Base-by-base conservation (phyloP, 2,888 invertebrate genomes). In the Lomographa bimaculata region DNA sequence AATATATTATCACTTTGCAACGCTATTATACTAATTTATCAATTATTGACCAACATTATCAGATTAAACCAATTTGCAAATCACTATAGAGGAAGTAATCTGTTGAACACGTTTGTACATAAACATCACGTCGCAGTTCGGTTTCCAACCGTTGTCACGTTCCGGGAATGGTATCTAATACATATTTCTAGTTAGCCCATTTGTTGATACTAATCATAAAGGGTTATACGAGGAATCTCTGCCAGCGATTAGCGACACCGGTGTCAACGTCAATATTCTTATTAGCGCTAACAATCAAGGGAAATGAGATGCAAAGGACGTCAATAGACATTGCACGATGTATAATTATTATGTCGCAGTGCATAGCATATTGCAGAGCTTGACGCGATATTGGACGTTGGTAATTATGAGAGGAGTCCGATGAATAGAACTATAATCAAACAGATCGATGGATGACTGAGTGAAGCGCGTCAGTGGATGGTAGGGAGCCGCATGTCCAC, bases 131-230 rank as follows among this genome's bases (percentile, higher is more conserved):
- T 77, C 49, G 59, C 46, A 43, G 46, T 48, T 54, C 45, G 50
- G 57, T 64, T 67, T 71, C 57, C 46, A 61, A 60, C 60, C 64
- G 76, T 74, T 72, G 75, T 80, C 85, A 84, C 85, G 84, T 84
- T 74, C 72, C 50, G 41, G 48, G 72, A 71, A 77, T 61, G 49
- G 5, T 8, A 8, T 7, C 10, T 7, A 60, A 53, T 58, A 60
- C 54, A 57, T 60, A 56, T 56, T 53, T 54, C 56, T 57, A 41
- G 54, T 54, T 65, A 66, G 56, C 57, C 57, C 54, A 50, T 38
- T 57, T 60, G 59, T 64, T 64, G 57, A 57, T 58, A 50, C 36
- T 45, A 50, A 29, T 49, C 35, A 20, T 29, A 25, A 38, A 28
- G 29, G 25, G 20, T 18, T 50, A n/a, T n/a, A 42, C 43, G 10